phyloP scores from a whole-genome alignment of 2,888 invertebrate species.

The Melanostoma mellinum region DNA sequence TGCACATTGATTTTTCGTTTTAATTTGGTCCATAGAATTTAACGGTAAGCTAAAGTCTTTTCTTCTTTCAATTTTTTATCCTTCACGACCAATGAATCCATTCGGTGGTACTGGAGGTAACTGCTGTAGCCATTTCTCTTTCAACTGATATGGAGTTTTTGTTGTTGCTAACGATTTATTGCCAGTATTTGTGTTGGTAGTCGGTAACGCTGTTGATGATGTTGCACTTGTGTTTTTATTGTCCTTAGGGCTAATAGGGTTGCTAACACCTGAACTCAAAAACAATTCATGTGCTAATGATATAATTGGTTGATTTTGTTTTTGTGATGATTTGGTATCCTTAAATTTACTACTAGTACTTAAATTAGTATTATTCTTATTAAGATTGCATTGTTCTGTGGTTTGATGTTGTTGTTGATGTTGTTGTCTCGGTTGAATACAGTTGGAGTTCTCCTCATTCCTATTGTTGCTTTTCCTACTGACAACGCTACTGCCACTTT shows the following conservation, averaged over 20 bases:
- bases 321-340: slow-evolving; percentile 67
- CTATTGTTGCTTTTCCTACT: slow-evolving; percentile 42
- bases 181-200: slow-evolving; percentile 36
- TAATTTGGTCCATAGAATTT: neutral
- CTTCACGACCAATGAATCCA: slow-evolving; percentile 80
- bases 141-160: slow-evolving; percentile 75
- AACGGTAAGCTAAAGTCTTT: neutral
- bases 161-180: slow-evolving; percentile 49
- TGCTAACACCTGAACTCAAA: slow-evolving; percentile 53
- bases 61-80: slow-evolving; percentile 73
- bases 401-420: slow-evolving; percentile 43
- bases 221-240: slow-evolving; percentile 53
- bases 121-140: slow-evolving; percentile 79
- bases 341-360: slow-evolving; percentile 60
- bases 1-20: neutral
- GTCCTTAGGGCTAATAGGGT: slow-evolving; percentile 62
- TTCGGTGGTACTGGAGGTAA: slow-evolving; percentile 78
- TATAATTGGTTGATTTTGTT: slow-evolving; percentile 58
- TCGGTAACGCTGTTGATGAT: slow-evolving; percentile 60
- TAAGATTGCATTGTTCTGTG: slow-evolving; percentile 68
- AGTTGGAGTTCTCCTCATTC: slow-evolving; percentile 47
- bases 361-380: slow-evolving; percentile 61
- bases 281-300: slow-evolving; percentile 50
- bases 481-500: slow-evolving; percentile 38
- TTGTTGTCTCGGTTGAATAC: slow-evolving; percentile 35